Evolutionary conservation across 1,140 invertebrate species (phyloP).

Genomic region (Neodiprion virginianus): DNA sequence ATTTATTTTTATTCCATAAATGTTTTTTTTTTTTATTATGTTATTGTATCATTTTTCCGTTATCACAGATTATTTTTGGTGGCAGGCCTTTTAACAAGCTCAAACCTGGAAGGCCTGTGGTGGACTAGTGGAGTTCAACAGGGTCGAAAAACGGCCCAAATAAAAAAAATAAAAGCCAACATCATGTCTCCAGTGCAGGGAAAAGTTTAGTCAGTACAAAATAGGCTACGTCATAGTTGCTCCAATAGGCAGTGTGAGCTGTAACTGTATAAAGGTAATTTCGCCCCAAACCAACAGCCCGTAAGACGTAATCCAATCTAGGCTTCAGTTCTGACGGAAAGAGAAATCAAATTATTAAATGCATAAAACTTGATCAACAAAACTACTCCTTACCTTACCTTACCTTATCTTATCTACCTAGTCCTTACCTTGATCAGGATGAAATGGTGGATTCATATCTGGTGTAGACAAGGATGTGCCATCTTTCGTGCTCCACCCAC

Average conservation of each 20-base stretch:
- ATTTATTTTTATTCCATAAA: too few species aligned
- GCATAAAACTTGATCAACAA: too few species aligned
- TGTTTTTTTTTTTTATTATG: slow-evolving; percentile 31
- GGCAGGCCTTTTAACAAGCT: slow-evolving; percentile 30
- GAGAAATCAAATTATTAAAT: slow-evolving; percentile 14
- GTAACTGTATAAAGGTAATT: slow-evolving; percentile 73
- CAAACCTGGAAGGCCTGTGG: slow-evolving; percentile 41
- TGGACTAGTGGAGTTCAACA: slow-evolving; percentile 50
- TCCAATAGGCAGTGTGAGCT: slow-evolving; percentile 78
- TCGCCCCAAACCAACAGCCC: slow-evolving; percentile 64
- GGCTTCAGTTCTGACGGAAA: slow-evolving; percentile 65
- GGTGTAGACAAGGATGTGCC: slow-evolving; percentile 53
- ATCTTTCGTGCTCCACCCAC: slow-evolving; percentile 58
- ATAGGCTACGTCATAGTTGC: slow-evolving; percentile 72
- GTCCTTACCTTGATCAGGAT: slow-evolving; percentile 53
- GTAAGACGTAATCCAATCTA: slow-evolving; percentile 72
- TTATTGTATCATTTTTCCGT: slow-evolving; percentile 61
- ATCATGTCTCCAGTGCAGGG: slow-evolving; percentile 64
- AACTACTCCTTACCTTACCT: background rate
- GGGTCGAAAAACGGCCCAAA: slow-evolving; percentile 33
- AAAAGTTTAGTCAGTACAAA: slow-evolving; percentile 73
- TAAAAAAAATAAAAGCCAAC: slow-evolving; percentile 39
- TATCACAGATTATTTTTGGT: slow-evolving; percentile 61
- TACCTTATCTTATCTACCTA: background rate
- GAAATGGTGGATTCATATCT: slow-evolving; percentile 54